Conservation (phyloP, 2,797 vertebrate species). For the Argya squamiceps region DNA sequence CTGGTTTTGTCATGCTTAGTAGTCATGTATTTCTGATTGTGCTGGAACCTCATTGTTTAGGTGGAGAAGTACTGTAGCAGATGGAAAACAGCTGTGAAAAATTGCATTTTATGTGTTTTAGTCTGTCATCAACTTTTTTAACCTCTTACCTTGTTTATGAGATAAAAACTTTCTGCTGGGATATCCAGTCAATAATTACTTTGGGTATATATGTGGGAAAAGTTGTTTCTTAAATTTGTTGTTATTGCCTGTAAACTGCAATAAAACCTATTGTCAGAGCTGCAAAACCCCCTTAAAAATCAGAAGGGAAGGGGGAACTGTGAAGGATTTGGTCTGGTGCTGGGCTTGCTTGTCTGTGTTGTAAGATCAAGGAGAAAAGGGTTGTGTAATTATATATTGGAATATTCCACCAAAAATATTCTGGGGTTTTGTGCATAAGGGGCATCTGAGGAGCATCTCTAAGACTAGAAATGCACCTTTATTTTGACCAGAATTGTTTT, state of each 20-base stretch:
- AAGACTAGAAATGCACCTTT: background rate
- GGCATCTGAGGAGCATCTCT: background rate
- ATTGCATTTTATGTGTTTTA: background rate
- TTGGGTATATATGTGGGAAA: background rate
- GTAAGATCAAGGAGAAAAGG: background rate
- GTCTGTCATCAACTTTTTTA: background rate
- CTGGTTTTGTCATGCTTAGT: background rate
- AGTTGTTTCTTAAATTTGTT: background rate
- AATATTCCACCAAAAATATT: background rate
- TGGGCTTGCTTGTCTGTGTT: background rate
- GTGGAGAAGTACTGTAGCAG: background rate
- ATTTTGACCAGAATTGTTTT: background rate
- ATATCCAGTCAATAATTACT: background rate
- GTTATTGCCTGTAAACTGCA: background rate
- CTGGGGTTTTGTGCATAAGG: background rate
- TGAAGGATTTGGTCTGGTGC: background rate
- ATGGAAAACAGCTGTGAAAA: background rate
- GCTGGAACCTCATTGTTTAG: background rate
- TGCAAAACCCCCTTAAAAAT: background rate
- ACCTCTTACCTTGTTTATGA: background rate
- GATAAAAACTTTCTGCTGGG: background rate
- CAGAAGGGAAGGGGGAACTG: no score
- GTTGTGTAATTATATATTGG: background rate
- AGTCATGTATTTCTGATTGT: background rate
- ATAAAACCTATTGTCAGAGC: background rate